A percentile compares a stretch with the other conserved stretches of the same genome.
phyloP scores from a whole-genome alignment of 2,888 invertebrate species.

The Erebia aethiops region DNA sequence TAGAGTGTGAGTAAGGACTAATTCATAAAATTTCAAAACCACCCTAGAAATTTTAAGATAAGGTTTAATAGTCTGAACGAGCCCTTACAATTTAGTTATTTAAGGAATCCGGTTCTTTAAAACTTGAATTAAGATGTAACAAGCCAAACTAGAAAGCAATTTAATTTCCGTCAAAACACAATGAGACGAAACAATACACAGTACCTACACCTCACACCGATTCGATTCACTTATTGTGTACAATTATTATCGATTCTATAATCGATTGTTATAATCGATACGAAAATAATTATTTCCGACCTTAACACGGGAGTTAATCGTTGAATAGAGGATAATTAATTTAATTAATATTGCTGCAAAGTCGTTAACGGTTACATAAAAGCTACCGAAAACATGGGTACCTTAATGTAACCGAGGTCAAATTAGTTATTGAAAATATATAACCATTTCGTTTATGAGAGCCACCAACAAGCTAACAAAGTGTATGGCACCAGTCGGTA shows the following conservation, averaged over 20 bases:
- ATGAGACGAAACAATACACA: conserved; percentile 21
- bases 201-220: conserved; percentile 61
- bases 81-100: background rate
- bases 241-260: conserved; percentile 60
- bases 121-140: background rate
- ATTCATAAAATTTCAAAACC: no score
- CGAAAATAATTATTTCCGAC: conserved; percentile 71
- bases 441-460: background rate
- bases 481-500: no score
- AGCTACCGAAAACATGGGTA: conserved; percentile 48
- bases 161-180: conserved; percentile 15
- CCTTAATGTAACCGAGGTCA: conserved; percentile 45
- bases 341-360: conserved; percentile 58
- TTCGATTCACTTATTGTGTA: conserved; percentile 68
- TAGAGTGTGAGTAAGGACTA: no score
- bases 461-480: background rate
- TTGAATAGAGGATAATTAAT: conserved; percentile 67
- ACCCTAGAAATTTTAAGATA: no score
- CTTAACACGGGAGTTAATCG: conserved; percentile 69
- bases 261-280: conserved; percentile 69
- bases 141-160: conserved; percentile 17
- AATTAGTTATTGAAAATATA: conserved; percentile 14
- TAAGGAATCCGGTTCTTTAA: background rate
- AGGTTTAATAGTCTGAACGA: background rate
- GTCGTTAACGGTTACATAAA: conserved; percentile 46